These are phyloP conservation scores for Cepphus grylle DNA, from an alignment of 2,113 vertebrate genomes.

Conservation along the genomic window DNA sequence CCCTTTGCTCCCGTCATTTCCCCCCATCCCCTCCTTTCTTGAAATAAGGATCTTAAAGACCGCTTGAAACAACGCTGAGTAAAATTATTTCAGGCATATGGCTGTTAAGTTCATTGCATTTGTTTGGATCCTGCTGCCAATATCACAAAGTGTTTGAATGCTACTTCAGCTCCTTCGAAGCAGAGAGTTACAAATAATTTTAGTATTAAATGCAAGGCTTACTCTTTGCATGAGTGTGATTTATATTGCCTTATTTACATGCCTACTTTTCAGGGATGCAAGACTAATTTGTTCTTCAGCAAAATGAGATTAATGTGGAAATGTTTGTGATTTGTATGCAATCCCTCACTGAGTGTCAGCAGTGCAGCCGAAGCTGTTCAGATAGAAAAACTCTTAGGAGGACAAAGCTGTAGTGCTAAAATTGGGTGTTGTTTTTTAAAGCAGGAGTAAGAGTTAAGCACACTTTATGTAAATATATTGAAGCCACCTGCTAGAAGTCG, in stretches of 20 bases:
- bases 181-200: background rate
- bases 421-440: background rate
- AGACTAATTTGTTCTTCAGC: background rate
- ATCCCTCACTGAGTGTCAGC: background rate
- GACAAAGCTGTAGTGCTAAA: background rate
- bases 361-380: background rate
- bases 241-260: background rate
- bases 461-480: background rate
- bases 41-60: background rate
- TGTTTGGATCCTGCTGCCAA: background rate
- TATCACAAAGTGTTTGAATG: background rate
- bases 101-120: background rate
- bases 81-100: background rate
- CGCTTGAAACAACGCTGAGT: background rate
- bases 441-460: background rate
- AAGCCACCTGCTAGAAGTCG: slow-evolving; percentile 21
- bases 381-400: background rate
- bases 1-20: background rate
- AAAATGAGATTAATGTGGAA: background rate
- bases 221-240: background rate
- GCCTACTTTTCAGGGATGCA: background rate
- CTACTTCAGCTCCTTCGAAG: background rate
- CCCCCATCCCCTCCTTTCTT: background rate
- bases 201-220: background rate
- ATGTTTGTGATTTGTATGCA: background rate